phyloP scores from a whole-genome alignment of 2,797 vertebrate genomes.

The Caiman crocodilus region DNA sequence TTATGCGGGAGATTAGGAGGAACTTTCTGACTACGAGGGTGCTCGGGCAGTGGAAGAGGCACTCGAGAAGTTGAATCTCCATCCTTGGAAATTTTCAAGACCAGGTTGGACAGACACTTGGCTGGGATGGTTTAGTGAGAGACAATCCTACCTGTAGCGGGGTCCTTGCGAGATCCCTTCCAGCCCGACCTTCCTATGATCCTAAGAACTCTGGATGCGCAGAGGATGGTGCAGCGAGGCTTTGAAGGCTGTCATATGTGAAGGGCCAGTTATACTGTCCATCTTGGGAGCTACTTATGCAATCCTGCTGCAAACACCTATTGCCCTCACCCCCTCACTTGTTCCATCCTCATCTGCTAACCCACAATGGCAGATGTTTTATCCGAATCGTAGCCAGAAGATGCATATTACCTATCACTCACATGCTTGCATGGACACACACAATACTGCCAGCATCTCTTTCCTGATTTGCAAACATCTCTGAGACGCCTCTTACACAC shows the following conservation, averaged over 20 bases:
- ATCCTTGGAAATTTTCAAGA: too few species aligned
- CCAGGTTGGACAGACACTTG: too few species aligned
- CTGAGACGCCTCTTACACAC: background rate
- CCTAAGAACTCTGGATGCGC: too few species aligned
- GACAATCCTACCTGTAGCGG: too few species aligned
- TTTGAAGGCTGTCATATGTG: fast-evolving
- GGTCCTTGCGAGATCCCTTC: too few species aligned
- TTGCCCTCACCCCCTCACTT: fast-evolving
- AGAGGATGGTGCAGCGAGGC: background rate
- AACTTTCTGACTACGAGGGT: too few species aligned
- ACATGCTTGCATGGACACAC: background rate
- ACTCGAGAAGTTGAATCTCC: too few species aligned
- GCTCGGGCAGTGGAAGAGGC: too few species aligned
- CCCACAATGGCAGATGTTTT: background rate
- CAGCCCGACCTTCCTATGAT: too few species aligned
- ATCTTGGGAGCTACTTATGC: background rate
- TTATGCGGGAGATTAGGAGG: too few species aligned
- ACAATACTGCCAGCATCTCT: background rate
- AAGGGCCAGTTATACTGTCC: background rate
- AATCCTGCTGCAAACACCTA: fast-evolving
- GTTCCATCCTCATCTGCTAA: background rate
- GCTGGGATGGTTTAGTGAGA: too few species aligned
- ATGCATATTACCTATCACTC: background rate
- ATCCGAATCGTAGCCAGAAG: fast-evolving
- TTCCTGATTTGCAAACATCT: background rate